A percentile compares a stretch with the other conserved stretches of the same genome.
Evolutionary conservation across 92 coral and sea anemone species (phyloP).

Genomic region (Zoanthus gigantus): DNA sequence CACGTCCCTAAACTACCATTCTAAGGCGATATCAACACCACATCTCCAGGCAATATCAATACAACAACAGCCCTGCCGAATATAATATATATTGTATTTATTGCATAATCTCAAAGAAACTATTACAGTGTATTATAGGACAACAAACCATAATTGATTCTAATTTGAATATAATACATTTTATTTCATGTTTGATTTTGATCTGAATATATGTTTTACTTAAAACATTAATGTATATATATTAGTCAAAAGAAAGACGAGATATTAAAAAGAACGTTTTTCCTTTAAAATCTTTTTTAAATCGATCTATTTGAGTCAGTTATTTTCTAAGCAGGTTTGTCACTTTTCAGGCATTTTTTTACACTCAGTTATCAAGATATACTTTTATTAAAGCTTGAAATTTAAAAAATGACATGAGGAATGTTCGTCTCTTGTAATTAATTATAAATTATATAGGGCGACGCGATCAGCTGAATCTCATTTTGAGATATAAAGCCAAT

Average conservation of each 20-base stretch:
- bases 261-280: not conserved
- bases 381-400: not conserved
- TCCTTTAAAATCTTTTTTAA: not conserved
- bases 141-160: not conserved
- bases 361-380: not conserved
- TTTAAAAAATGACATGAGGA: not conserved
- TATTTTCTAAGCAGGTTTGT: not conserved
- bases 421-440: conserved; percentile 5
- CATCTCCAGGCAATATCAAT: too few species aligned
- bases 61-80: too few species aligned
- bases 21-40: too few species aligned
- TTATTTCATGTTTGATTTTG: not conserved
- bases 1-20: too few species aligned
- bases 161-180: conserved; percentile 20
- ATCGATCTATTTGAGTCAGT: not conserved
- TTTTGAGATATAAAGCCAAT: conserved; percentile 34
- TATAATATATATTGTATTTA: conserved; percentile 1
- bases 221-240: not conserved
- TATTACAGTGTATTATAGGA: not conserved
- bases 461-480: conserved; percentile 3
- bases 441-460: conserved; percentile 1
- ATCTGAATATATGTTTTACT: conserved; percentile 16
- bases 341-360: not conserved
- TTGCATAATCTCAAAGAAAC: conserved; percentile 24
- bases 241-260: not conserved